Evolutionary conservation across 1,140 invertebrate genomes (phyloP).

Genomic region (Diplogasteroides magnus): DNA sequence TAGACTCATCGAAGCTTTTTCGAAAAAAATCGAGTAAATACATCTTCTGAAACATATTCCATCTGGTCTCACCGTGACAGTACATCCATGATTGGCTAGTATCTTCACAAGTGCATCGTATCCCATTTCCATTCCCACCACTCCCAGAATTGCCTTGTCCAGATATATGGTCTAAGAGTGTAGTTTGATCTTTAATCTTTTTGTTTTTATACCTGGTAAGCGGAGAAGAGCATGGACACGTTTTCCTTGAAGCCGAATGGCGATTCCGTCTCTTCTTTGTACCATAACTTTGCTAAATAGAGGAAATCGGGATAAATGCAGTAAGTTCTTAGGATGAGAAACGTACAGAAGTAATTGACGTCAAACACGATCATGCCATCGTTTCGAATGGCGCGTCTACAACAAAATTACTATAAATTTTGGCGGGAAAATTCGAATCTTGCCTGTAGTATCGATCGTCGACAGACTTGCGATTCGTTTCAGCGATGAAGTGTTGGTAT

Average conservation of each 20-base stretch:
- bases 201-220: constrained; percentile 39
- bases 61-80: constrained; percentile 37
- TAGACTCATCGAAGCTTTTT: no score
- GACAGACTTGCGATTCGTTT: constrained; percentile 41
- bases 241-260: constrained; percentile 50
- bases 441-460: constrained; percentile 52
- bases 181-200: constrained; percentile 30
- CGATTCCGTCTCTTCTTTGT: constrained; percentile 34
- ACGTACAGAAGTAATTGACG: constrained; percentile 45
- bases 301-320: neutral
- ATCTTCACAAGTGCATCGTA: constrained; percentile 46
- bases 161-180: constrained; percentile 42
- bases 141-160: constrained; percentile 44
- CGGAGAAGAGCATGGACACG: constrained; percentile 39
- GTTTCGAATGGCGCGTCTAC: constrained; percentile 48
- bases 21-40: neutral
- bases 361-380: constrained; percentile 48
- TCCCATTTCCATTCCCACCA: constrained; percentile 47
- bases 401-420: no score
- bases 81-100: constrained; percentile 46
- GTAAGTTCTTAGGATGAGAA: no score
- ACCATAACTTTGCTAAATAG: constrained; percentile 46
- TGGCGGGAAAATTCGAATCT: no score
- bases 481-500: constrained; percentile 50
- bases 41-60: neutral